A percentile compares a stretch with the other conserved stretches of the same genome.
These are phyloP conservation scores for Copsychus sechellarum DNA, from an alignment of 2,113 vertebrate species.

Conservation along the genomic window DNA sequence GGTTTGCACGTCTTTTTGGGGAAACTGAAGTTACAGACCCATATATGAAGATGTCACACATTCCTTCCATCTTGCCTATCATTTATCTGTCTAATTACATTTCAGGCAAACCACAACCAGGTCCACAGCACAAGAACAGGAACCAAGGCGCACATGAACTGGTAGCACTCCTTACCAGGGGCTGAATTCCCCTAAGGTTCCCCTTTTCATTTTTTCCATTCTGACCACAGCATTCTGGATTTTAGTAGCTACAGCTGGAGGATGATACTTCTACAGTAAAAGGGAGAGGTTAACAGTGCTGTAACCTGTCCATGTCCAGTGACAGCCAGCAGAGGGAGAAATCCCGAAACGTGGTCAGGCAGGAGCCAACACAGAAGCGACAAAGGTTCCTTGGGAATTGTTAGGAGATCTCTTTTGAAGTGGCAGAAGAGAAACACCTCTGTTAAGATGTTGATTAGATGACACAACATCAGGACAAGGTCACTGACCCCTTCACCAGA, in stretches of 20 bases:
- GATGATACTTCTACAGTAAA: background rate
- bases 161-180: background rate
- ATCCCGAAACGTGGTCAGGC: accelerated
- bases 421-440: background rate
- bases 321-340: background rate
- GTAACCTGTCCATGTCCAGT: background rate
- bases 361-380: accelerated
- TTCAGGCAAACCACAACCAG: background rate
- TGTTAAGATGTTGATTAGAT: background rate
- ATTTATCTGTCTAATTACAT: background rate
- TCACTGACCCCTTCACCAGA: background rate
- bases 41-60: background rate
- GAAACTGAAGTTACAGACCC: background rate
- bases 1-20: accelerated
- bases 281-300: background rate
- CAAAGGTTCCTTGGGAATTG: background rate
- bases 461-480: background rate
- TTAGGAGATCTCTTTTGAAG: background rate
- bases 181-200: background rate
- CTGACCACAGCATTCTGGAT: background rate
- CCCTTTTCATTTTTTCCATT: constrained; percentile 4
- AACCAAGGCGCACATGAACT: background rate
- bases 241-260: background rate
- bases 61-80: background rate
- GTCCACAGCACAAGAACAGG: background rate